Evolutionary conservation across 1,140 invertebrate genomes (phyloP).

Genomic region (Laupala kohalensis): DNA sequence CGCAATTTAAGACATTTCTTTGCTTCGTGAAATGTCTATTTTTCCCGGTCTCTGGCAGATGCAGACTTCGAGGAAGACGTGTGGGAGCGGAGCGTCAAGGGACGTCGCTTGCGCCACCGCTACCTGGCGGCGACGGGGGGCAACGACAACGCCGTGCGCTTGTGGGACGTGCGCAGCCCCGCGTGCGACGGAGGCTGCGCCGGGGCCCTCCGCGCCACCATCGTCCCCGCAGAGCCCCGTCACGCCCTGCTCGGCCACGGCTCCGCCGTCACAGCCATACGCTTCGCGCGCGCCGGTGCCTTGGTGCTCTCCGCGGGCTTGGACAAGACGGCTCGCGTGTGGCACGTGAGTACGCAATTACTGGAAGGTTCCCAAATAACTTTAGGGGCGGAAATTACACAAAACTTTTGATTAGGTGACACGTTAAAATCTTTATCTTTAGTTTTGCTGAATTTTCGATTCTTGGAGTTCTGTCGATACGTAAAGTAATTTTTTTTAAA

Average conservation of each 20-base stretch:
- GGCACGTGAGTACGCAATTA: conserved; percentile 50
- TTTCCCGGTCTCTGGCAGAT: neutral
- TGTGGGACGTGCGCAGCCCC: conserved; percentile 45
- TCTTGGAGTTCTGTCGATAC: too few relatives aligned
- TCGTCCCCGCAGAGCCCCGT: conserved; percentile 14
- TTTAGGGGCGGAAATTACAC: too few relatives aligned
- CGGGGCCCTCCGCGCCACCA: conserved; percentile 15
- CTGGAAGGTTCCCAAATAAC: too few relatives aligned
- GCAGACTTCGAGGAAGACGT: neutral
- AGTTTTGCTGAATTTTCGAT: too few relatives aligned
- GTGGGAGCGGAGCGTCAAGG: neutral
- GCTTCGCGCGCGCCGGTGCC: conserved; percentile 42
- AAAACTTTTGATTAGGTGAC: too few relatives aligned
- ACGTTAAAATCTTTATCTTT: too few relatives aligned
- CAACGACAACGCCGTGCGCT: conserved; percentile 56
- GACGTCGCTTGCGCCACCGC: neutral
- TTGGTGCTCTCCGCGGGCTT: conserved; percentile 49
- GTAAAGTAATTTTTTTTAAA: too few relatives aligned
- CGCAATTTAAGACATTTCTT: too few relatives aligned
- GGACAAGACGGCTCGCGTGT: conserved; percentile 56
- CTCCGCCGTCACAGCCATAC: conserved; percentile 44
- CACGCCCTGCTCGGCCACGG: conserved; percentile 28
- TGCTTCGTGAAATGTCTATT: too few relatives aligned
- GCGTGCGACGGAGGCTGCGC: conserved; percentile 12
- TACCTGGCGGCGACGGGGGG: conserved; percentile 53